Base-by-base conservation (phyloP, 64 coral and sea anemone genomes). In the Montipora foliosa region DNA sequence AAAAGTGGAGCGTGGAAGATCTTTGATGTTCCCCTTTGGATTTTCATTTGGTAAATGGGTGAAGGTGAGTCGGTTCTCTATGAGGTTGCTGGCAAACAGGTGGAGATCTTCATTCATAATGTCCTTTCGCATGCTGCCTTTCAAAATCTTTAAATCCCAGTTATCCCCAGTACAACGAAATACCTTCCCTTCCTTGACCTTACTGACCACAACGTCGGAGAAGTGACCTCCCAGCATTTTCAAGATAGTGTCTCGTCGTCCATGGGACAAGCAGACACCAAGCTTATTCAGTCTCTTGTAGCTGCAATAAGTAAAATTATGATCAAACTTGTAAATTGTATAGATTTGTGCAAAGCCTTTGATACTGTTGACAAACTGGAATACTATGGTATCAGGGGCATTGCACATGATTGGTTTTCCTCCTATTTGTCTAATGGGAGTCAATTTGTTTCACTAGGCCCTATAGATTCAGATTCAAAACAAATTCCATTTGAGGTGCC, bases 241-340 rank as follows among this genome's bases (percentile, higher is more conserved):
- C 2, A 92, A 44, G 12, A 92, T 15, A 44, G 19, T 70, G 44
- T 92, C 90, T 44, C 83, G 48, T 52, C 94, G 75, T 16, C 76
- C 66, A 83, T 47, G 48, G 21, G 77, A 88, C 13, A 95, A 67
- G 47, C 94, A 95, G 7, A 95, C 89, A 49, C 94, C 89, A 83
- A 92, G 94, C 53, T 89, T 92, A 8, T 95, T 95, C 21, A 95
- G 51, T 69, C 89, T 95, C 94, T 77, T 95, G 90, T 82, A 95
- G 67, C 89, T 95, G 19, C 52, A 55, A 10, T 55, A 55, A 55
- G 9, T 55, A 55, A 55, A 55, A 55, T 55, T 55, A 55, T 55
- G 52, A 55, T 55, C 52, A 55, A 55, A 55, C 52, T 55, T 55
- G 52, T 55, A 55, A 55, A 55, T 55, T 55, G 52, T 55, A 29